phyloP scores from a whole-genome alignment of 53 echinoderm and acorn worm species.

The Temnopleurus reevesii region DNA sequence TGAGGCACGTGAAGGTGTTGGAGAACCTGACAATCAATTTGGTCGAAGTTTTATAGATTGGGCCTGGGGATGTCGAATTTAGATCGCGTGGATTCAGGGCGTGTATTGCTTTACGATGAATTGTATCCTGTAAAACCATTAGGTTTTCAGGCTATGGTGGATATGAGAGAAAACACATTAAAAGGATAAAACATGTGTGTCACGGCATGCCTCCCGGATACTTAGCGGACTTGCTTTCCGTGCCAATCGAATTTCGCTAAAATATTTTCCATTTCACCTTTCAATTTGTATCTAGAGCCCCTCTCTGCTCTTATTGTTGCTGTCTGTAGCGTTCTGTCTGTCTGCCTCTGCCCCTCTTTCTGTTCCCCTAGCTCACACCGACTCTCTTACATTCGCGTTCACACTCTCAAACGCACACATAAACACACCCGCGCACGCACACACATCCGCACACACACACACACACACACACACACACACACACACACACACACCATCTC shows the following conservation, averaged over 20 bases:
- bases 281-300: background rate
- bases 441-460: too few relatives aligned
- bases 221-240: conserved; percentile 8
- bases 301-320: background rate
- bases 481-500: too few relatives aligned
- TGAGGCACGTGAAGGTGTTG: background rate
- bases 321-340: background rate
- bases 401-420: too few relatives aligned
- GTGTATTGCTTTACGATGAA: background rate
- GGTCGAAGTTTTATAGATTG: background rate
- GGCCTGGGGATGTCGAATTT: background rate
- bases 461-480: too few relatives aligned
- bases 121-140: conserved; percentile 37
- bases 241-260: conserved; percentile 15
- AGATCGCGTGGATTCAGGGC: background rate
- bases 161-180: background rate
- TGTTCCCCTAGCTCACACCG: background rate
- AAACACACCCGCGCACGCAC: too few relatives aligned
- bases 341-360: background rate
- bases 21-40: background rate
- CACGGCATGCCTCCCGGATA: conserved; percentile 7
- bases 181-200: conserved; percentile 20
- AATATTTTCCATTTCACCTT: conserved; percentile 13
- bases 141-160: background rate
- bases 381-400: too few relatives aligned